Evolutionary conservation across 2,888 invertebrate genomes (phyloP).

Genomic region (Dichetophora obliterata): DNA sequence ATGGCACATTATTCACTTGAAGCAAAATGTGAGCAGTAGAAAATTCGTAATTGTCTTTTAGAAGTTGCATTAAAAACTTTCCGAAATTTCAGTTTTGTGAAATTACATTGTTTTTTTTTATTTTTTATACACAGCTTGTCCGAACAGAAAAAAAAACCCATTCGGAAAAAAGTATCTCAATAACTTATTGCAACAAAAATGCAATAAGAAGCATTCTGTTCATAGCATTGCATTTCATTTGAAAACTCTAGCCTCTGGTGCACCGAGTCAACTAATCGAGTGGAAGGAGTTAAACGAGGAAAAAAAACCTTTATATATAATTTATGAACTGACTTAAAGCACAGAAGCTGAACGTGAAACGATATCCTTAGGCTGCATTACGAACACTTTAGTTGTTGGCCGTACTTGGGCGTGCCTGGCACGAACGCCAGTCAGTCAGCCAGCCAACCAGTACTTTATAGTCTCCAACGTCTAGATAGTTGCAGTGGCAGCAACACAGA

Average conservation of each 20-base stretch:
- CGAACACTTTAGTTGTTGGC: slow-evolving; percentile 40
- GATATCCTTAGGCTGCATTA: slow-evolving; percentile 34
- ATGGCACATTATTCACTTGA: too few species aligned
- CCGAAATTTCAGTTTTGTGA: slow-evolving; percentile 22
- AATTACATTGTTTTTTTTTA: neutral
- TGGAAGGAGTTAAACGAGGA: slow-evolving; percentile 2
- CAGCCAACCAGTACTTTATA: slow-evolving; percentile 43
- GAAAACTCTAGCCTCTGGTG: slow-evolving; percentile 4
- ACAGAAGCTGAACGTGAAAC: slow-evolving; percentile 37
- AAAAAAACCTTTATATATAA: slow-evolving; percentile 49
- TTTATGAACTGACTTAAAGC: slow-evolving; percentile 57
- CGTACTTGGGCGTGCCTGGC: slow-evolving; percentile 57
- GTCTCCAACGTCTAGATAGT: slow-evolving; percentile 27
- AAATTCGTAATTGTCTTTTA: slow-evolving; percentile 39
- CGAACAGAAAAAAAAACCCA: slow-evolving; percentile 6
- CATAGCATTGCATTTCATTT: neutral
- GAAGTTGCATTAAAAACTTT: slow-evolving; percentile 48
- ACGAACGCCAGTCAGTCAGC: slow-evolving; percentile 52
- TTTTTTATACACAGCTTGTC: slow-evolving; percentile 29
- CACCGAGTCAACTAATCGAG: slow-evolving; percentile 14
- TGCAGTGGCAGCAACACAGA: slow-evolving; percentile 44
- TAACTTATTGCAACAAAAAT: slow-evolving; percentile 39
- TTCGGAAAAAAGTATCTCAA: slow-evolving; percentile 31
- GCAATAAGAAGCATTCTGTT: slow-evolving; percentile 11
- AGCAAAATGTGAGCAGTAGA: neutral